Evolutionary conservation across 2,113 vertebrate genomes (phyloP).

Genomic region (zebrafish (Danio rerio)): DNA sequence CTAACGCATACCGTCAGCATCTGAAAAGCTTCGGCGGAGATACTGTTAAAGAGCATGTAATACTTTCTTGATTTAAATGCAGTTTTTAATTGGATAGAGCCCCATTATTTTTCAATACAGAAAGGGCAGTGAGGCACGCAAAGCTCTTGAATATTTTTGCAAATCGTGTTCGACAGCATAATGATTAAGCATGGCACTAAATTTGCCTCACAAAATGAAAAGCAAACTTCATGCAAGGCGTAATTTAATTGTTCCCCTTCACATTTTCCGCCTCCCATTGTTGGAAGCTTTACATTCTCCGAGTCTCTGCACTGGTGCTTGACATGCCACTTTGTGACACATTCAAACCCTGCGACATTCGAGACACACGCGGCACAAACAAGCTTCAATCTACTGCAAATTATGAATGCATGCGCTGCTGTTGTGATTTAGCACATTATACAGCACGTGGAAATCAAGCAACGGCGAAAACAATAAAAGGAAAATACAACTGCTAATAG

Average conservation of each 20-base stretch:
- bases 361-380: slow-evolving; percentile 1
- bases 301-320: slow-evolving; percentile 75
- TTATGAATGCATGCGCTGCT: background rate
- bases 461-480: background rate
- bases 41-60: slow-evolving; percentile 84
- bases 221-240: slow-evolving; percentile 86
- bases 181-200: slow-evolving; percentile 83
- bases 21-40: slow-evolving; percentile 82
- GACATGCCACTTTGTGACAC: slow-evolving; percentile 75
- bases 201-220: slow-evolving; percentile 86
- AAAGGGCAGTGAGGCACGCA: slow-evolving; percentile 85
- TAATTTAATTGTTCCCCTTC: slow-evolving; percentile 86
- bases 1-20: slow-evolving; percentile 74
- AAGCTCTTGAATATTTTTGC: slow-evolving; percentile 88
- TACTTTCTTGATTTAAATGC: slow-evolving; percentile 85
- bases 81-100: slow-evolving; percentile 87
- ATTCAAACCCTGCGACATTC: slow-evolving; percentile 53
- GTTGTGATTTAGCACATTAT: background rate
- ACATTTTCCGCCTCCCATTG: slow-evolving; percentile 82
- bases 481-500: background rate
- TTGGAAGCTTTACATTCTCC: slow-evolving; percentile 82
- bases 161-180: slow-evolving; percentile 86
- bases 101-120: slow-evolving; percentile 87
- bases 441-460: background rate
- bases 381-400: background rate